Conservation (phyloP, 2,113 vertebrate species). For the Phoenicopterus ruber region DNA sequence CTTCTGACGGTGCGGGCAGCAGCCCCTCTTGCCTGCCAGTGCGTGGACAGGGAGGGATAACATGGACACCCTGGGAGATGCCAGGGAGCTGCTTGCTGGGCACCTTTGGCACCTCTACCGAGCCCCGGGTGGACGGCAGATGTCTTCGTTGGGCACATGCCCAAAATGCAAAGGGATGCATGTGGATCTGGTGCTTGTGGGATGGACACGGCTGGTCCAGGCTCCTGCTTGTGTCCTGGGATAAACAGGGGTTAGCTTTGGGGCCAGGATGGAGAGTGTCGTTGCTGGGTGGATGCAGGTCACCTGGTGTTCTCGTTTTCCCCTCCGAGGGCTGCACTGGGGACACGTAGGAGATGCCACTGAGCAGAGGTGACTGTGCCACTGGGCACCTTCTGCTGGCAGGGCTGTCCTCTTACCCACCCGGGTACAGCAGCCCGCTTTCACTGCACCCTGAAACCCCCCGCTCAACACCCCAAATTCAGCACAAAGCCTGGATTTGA, state of each 20-base stretch:
- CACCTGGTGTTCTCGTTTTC: background rate
- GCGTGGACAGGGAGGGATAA: background rate
- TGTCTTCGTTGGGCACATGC: background rate
- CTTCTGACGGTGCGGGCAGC: background rate
- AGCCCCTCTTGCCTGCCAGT: background rate
- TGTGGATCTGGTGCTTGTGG: background rate
- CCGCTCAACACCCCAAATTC: background rate
- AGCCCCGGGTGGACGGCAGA: background rate
- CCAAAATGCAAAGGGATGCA: accelerated
- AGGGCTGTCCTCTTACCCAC: background rate
- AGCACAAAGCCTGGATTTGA: background rate
- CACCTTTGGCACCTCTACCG: background rate
- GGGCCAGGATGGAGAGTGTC: background rate
- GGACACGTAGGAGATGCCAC: background rate
- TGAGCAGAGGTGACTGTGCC: background rate
- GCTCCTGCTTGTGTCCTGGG: accelerated
- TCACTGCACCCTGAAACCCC: background rate
- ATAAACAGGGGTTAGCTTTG: background rate
- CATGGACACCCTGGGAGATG: background rate
- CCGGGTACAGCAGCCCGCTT: background rate
- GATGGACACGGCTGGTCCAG: background rate
- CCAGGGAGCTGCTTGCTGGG: background rate
- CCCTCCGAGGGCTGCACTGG: background rate
- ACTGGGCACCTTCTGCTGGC: background rate
- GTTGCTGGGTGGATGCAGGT: background rate